Evolutionary conservation across 1,140 invertebrate species (phyloP).

Genomic region (Diachasmimorpha longicaudata): DNA sequence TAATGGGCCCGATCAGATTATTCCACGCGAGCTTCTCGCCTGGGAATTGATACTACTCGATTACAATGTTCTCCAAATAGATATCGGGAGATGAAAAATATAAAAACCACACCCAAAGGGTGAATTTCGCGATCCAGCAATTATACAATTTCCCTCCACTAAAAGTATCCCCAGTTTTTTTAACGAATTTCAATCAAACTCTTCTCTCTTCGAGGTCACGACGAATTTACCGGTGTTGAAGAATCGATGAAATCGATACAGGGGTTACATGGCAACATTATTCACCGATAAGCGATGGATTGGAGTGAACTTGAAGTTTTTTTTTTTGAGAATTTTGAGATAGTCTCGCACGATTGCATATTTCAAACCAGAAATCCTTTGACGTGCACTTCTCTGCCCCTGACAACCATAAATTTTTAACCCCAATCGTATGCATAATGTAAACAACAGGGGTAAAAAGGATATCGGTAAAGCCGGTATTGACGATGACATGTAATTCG

Average conservation of each 20-base stretch:
- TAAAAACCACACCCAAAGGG: not conserved
- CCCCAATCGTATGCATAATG: not conserved
- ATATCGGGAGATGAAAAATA: not conserved
- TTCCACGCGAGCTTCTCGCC: constrained; percentile 25
- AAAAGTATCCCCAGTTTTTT: too few relatives aligned
- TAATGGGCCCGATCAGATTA: constrained; percentile 20
- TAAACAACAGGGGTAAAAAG: not conserved
- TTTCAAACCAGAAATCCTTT: not conserved
- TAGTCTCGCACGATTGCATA: too few relatives aligned
- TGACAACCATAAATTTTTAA: not conserved
- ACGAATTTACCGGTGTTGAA: not conserved
- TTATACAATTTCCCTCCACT: too few relatives aligned
- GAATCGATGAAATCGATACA: not conserved
- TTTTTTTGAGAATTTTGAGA: too few relatives aligned
- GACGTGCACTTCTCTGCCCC: not conserved
- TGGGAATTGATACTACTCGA: constrained; percentile 22
- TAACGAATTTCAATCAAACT: too few relatives aligned
- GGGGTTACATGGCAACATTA: not conserved
- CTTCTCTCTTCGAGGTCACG: not conserved
- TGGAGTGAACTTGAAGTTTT: too few relatives aligned
- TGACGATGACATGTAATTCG: constrained; percentile 42
- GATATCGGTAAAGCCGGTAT: constrained; percentile 11
- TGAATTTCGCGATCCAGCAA: too few relatives aligned
- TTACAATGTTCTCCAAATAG: constrained; percentile 5
- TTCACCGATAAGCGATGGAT: too few relatives aligned